phyloP scores from a whole-genome alignment of 1,140 invertebrate species.

The Heliconius melpomene region DNA sequence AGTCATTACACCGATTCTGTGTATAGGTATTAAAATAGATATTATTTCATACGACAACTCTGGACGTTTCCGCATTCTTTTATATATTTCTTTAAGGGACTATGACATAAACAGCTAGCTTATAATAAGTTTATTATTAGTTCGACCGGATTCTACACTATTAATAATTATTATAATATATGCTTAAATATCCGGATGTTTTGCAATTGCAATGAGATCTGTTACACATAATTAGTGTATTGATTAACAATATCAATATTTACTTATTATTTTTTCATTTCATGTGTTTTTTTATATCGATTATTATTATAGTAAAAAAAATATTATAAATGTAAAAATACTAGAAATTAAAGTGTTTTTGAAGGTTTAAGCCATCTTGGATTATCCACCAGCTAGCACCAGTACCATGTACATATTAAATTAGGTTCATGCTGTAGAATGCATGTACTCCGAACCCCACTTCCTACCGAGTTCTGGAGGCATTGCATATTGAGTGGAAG shows the following conservation, averaged over 20 bases:
- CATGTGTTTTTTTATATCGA: not conserved
- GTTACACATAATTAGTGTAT: not conserved
- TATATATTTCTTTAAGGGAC: slow-evolving; percentile 13
- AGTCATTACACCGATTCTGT: not conserved
- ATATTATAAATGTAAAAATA: too few relatives aligned
- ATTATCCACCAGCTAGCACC: too few relatives aligned
- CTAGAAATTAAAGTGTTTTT: too few relatives aligned
- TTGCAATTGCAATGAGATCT: slow-evolving; percentile 13
- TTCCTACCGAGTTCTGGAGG: too few relatives aligned
- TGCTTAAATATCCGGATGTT: not conserved
- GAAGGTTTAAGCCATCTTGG: too few relatives aligned
- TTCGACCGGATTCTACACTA: not conserved
- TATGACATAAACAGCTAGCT: not conserved
- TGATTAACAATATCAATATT: not conserved
- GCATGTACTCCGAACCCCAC: too few relatives aligned
- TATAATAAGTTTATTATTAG: slow-evolving; percentile 3
- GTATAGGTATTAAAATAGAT: slow-evolving; percentile 17
- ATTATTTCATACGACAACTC: slow-evolving; percentile 1
- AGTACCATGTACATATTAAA: too few relatives aligned
- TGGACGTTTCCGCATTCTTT: slow-evolving; percentile 20
- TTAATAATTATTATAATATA: not conserved
- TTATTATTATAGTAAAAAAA: too few relatives aligned
- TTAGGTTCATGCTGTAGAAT: too few relatives aligned
- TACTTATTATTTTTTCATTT: not conserved
- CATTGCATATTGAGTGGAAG: too few relatives aligned